phyloP scores from a whole-genome alignment of 2,113 vertebrate species.

The Serinus canaria region DNA sequence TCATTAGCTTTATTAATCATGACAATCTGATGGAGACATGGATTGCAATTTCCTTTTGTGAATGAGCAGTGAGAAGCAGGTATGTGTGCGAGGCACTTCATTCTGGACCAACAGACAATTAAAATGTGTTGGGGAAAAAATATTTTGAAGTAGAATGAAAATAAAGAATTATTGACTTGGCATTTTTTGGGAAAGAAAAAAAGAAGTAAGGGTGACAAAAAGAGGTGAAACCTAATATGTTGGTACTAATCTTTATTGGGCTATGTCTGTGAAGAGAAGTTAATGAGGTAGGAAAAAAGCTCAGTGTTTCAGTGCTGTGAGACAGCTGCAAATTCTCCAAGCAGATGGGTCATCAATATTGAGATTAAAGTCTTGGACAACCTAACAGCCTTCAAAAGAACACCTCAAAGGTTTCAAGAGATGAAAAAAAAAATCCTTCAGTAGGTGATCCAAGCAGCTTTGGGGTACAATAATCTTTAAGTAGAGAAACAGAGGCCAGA shows the following conservation, averaged over 20 bases:
- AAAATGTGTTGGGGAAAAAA: neutral
- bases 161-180: neutral
- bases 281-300: slow-evolving; percentile 3
- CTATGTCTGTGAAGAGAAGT: neutral
- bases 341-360: slow-evolving; percentile 19
- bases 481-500: neutral
- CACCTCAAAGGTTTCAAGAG: neutral
- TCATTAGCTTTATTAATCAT: neutral
- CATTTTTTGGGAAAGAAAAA: rapidly evolving
- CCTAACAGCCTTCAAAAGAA: neutral
- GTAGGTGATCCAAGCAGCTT: neutral
- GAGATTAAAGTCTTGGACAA: slow-evolving; percentile 17
- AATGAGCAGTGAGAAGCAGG: neutral
- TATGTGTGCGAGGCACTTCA: neutral
- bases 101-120: neutral
- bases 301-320: neutral
- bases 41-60: neutral
- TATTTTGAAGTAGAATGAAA: neutral
- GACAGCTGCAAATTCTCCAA: neutral
- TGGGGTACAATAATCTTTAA: neutral
- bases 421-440: neutral
- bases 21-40: neutral
- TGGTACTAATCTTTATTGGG: neutral
- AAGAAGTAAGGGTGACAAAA: neutral
- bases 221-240: neutral